Conservation (phyloP, 1,140 invertebrate species). For the Alviniconcha marisindica region DNA sequence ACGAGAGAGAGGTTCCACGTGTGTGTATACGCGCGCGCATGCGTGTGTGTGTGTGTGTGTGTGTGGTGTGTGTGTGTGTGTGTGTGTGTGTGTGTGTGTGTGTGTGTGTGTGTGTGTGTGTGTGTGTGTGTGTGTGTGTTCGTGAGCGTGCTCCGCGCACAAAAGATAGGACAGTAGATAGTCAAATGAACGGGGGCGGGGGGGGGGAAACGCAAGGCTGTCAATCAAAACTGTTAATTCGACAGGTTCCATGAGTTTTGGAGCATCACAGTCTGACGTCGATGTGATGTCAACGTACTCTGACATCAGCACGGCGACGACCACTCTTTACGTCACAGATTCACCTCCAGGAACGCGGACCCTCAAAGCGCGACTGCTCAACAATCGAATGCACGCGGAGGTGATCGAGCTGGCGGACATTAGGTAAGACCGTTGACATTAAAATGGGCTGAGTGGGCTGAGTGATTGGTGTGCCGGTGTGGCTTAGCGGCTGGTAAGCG, state of each 20-base stretch:
- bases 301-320: constrained; percentile 51
- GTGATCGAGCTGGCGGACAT: constrained; percentile 49
- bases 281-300: constrained; percentile 56
- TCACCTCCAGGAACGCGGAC: constrained; percentile 38
- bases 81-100: constrained; percentile 33
- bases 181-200: no score
- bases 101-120: constrained; percentile 17
- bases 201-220: no score
- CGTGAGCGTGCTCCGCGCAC: no score
- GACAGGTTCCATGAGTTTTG: not conserved
- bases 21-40: no score
- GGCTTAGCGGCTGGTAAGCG: no score
- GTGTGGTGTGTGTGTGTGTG: not conserved
- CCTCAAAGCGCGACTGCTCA: constrained; percentile 40
- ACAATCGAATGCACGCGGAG: constrained; percentile 35
- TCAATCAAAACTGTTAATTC: no score
- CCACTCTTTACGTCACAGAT: constrained; percentile 44
- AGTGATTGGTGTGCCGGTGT: not conserved
- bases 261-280: constrained; percentile 32
- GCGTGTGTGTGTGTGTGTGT: constrained; percentile 7
- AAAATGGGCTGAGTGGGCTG: no score
- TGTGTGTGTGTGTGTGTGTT: not conserved
- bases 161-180: no score
- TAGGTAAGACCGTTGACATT: constrained; percentile 42
- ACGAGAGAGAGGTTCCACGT: no score